Evolutionary conservation across 2,113 vertebrate species (phyloP), one percentile per base, ranked within the genome.

Genomic region (Actenoides lindsayi): DNA sequence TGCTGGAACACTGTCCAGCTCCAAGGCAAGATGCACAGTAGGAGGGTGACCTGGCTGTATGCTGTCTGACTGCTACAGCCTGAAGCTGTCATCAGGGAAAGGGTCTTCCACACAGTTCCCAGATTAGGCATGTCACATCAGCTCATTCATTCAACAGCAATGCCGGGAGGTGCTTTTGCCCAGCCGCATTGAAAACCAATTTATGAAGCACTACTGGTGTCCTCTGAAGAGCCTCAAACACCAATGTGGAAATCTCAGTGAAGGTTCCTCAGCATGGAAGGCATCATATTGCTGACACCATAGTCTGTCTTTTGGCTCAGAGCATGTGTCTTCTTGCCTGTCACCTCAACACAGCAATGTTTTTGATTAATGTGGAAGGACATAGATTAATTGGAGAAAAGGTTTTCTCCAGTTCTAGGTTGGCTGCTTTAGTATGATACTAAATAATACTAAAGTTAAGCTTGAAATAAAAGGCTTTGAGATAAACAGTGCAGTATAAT

Each of bases 171-270:
- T 2, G 10, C 5, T 73, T 24, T 64, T 35, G 30, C 50, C 59
- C 67, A 60, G 35, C 15, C 71, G 54, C 59, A 86, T 71, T 63
- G 56, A 64, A 70, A 74, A 70, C 1, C 62, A 35, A 13, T 35
- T 65, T 39, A 20, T n/a, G 71, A 75, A 89, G 63, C 62, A 10
- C 30, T 63, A 10, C 39, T 68, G 24, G 7, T 54, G 24, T 78
- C 17, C 51, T 51, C 73, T 78, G 54, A 33, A 54, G 76, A 74
- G 56, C 31, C 56, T 78, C 5, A 3, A 67, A 73, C 46, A 62
- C 4, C 21, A n/a, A 15, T 0, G 0, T 54, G n/a, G 51, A 67
- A 57, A n/a, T 46, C 44, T 10, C 51, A 37, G 9, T 4, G 46
- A 39, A 35, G 19, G 33, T 10, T 67, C 28, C 16, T 12, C 50